Percentiles rank a stretch among this genome's conserved stretches.
Conservation (phyloP, 64 coral and sea anemone species). For the Stichodactyla mertensii region DNA sequence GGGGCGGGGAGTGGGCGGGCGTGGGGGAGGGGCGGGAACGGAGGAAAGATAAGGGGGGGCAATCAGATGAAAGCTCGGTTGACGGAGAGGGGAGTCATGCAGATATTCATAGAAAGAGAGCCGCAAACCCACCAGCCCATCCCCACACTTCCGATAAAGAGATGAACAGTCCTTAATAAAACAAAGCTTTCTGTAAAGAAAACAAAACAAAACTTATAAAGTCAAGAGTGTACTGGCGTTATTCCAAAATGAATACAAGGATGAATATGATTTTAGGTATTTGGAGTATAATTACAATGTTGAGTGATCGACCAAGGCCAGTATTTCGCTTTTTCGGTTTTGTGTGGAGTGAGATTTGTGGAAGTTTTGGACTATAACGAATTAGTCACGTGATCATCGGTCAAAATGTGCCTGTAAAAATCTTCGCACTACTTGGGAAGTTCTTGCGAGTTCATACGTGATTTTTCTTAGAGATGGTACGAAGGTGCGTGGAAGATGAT, state of each 20-base stretch:
- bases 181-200: background rate
- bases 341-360: background rate
- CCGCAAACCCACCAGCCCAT: too few species aligned
- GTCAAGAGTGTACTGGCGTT: background rate
- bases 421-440: background rate
- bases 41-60: too few species aligned
- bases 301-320: background rate
- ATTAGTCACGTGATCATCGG: too few species aligned
- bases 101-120: too few species aligned
- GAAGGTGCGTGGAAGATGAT: background rate
- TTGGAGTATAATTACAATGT: background rate
- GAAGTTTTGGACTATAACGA: background rate
- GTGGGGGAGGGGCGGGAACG: too few species aligned
- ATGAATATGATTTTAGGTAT: background rate
- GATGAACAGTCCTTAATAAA: background rate
- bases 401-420: background rate
- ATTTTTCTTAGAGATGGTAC: background rate
- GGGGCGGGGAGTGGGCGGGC: too few species aligned
- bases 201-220: background rate
- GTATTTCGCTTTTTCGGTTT: background rate
- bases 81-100: too few species aligned
- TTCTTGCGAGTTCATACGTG: background rate
- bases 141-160: too few species aligned
- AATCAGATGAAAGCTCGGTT: too few species aligned
- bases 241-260: background rate